A percentile compares a stretch with the other conserved stretches of the same genome.
phyloP scores from a whole-genome alignment of 2,797 vertebrate genomes.

The Karalla daura region DNA sequence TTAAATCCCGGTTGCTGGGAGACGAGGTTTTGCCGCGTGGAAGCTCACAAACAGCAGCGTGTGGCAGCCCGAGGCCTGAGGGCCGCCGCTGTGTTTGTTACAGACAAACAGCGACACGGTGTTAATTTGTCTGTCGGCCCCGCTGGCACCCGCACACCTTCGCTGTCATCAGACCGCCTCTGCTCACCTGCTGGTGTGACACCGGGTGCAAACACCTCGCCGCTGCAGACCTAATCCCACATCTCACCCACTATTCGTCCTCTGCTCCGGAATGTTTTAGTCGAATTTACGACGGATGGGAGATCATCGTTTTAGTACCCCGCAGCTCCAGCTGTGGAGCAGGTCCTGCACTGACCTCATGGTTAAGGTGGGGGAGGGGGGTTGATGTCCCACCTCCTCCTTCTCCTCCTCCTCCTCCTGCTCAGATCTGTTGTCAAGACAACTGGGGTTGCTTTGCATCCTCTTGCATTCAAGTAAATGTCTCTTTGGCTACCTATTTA shows the following conservation, averaged over 20 bases:
- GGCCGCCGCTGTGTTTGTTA: constrained; percentile 35
- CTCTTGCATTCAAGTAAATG: too few relatives aligned
- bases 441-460: too few relatives aligned
- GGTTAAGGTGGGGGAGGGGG: too few relatives aligned
- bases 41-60: not conserved
- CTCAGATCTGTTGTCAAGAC: too few relatives aligned
- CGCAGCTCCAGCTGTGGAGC: too few relatives aligned
- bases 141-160: constrained; percentile 26
- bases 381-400: too few relatives aligned
- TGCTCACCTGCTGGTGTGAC: constrained; percentile 34
- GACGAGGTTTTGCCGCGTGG: not conserved
- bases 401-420: too few relatives aligned
- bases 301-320: too few relatives aligned
- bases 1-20: not conserved
- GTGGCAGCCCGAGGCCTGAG: constrained; percentile 30
- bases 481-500: too few relatives aligned
- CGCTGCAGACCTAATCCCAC: constrained; percentile 9
- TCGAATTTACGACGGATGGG: too few relatives aligned
- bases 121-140: constrained; percentile 59
- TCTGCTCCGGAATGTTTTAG: too few relatives aligned
- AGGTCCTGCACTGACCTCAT: too few relatives aligned
- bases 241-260: not conserved
- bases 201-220: constrained; percentile 17
- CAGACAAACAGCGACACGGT: constrained; percentile 40
- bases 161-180: constrained; percentile 14